Conservation (phyloP, 2,113 vertebrate species). For the Eclectus roratus region DNA sequence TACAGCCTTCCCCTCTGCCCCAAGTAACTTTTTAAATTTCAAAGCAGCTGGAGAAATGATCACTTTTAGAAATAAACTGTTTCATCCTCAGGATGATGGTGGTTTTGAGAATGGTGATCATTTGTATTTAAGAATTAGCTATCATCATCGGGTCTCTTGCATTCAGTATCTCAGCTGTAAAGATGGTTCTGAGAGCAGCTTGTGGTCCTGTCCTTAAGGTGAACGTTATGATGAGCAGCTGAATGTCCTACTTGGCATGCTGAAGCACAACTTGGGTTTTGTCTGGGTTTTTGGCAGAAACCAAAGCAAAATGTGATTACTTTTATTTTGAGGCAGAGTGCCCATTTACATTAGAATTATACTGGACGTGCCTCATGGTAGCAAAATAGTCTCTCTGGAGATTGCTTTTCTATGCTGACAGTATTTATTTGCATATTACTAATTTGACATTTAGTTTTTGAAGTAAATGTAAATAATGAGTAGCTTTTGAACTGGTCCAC, state of each 20-base stretch:
- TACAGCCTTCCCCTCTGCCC: neutral
- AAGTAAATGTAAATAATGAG: slow-evolving; percentile 20
- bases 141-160: neutral
- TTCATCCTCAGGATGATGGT: neutral
- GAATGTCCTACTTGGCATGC: neutral
- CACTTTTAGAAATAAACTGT: neutral
- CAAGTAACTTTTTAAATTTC: neutral
- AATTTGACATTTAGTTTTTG: neutral
- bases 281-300: neutral
- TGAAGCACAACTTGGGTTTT: neutral
- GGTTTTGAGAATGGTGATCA: neutral
- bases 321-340: neutral
- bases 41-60: neutral
- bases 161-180: neutral
- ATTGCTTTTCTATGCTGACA: neutral
- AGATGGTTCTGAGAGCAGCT: neutral
- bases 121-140: neutral
- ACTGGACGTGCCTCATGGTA: neutral
- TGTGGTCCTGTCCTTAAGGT: neutral
- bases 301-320: neutral
- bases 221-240: neutral
- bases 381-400: neutral
- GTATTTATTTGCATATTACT: slow-evolving; percentile 30
- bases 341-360: neutral
- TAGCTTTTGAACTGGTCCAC: neutral